Percentiles rank a stretch among this genome's conserved stretches.
phyloP scores from a whole-genome alignment of 2,797 vertebrate genomes.

The Malurus leucopterus region DNA sequence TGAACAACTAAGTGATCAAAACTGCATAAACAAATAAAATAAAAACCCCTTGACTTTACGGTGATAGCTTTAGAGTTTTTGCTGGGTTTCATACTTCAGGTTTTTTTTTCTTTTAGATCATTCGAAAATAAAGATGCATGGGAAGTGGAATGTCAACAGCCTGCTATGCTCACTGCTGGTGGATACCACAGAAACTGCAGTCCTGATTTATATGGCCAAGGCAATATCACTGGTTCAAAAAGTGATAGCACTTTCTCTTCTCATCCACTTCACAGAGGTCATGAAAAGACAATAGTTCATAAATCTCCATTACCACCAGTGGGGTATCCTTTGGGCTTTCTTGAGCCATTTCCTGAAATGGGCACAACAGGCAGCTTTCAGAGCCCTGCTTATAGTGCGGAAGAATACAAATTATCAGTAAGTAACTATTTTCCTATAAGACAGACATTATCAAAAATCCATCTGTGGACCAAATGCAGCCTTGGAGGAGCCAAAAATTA shows the following conservation, averaged over 20 bases:
- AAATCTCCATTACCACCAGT: neutral
- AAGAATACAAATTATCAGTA: constrained; percentile 56
- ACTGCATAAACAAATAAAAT: neutral
- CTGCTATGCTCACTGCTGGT: neutral
- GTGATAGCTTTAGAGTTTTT: neutral
- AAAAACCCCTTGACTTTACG: neutral
- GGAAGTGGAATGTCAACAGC: neutral
- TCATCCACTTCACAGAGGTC: neutral
- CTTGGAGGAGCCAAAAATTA: neutral
- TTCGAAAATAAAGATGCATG: neutral
- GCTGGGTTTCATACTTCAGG: neutral
- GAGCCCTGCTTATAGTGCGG: neutral
- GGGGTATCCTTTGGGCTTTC: neutral
- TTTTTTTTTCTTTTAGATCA: constrained; percentile 19
- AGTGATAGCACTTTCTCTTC: neutral
- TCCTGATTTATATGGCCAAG: neutral
- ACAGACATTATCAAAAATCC: neutral
- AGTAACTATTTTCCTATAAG: constrained; percentile 33
- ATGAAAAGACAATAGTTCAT: neutral
- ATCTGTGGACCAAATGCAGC: neutral
- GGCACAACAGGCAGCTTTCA: neutral
- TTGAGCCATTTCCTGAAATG: neutral
- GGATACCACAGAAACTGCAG: neutral
- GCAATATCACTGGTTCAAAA: neutral
- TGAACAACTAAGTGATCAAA: neutral